Evolutionary conservation across 2,888 invertebrate genomes (phyloP).

Genomic region (Caenorhabditis panamensis): DNA sequence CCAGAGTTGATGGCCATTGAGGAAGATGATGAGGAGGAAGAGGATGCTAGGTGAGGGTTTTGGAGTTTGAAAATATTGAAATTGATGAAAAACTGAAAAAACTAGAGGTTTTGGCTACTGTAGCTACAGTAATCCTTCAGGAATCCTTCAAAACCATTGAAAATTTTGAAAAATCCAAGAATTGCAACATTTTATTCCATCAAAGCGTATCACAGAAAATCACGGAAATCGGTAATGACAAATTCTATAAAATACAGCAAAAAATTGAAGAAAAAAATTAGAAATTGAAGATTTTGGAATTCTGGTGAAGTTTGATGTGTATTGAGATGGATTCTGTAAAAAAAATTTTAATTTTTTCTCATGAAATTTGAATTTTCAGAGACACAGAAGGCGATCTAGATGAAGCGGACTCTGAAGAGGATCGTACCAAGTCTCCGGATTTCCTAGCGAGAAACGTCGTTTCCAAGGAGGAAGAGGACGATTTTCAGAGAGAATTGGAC

Average conservation of each 20-base stretch:
- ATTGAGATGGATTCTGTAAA: conserved; percentile 44
- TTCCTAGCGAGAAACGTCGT: conserved; percentile 16
- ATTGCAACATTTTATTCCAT: too few relatives aligned
- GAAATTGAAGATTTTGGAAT: not conserved
- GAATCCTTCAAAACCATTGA: too few relatives aligned
- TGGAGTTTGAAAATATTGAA: too few relatives aligned
- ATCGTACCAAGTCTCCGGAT: not conserved
- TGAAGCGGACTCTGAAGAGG: conserved; percentile 28
- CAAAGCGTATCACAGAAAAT: conserved; percentile 25
- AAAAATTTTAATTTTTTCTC: conserved; percentile 10
- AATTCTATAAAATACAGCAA: too few relatives aligned
- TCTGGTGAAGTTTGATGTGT: too few relatives aligned
- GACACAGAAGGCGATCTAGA: conserved; percentile 29
- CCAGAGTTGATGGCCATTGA: conserved; percentile 44
- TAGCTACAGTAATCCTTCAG: too few relatives aligned
- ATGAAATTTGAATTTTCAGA: conserved; percentile 27
- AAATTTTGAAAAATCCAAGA: too few relatives aligned
- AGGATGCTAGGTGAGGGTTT: not conserved
- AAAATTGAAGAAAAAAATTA: not conserved
- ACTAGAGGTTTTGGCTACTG: too few relatives aligned
- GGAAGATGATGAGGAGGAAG: conserved; percentile 50
- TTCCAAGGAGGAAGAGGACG: conserved; percentile 74
- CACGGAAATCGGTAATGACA: conserved; percentile 14
- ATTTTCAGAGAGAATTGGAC: conserved; percentile 76
- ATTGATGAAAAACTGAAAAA: too few relatives aligned